phyloP scores from a whole-genome alignment of 2,113 vertebrate species.

The Scalopus aquaticus region DNA sequence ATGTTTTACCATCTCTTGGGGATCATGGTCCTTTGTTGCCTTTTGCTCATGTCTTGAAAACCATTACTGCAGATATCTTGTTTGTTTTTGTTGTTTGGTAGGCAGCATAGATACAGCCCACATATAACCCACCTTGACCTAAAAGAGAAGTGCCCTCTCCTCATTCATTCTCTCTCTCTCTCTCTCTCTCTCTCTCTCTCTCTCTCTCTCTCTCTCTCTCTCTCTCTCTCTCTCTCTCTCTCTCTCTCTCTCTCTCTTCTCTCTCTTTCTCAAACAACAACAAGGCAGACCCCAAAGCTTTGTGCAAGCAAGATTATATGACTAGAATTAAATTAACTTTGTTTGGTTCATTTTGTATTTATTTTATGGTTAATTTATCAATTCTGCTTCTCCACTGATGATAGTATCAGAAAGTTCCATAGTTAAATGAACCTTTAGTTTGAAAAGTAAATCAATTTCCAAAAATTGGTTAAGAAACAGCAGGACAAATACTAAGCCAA shows the following conservation, averaged over 20 bases:
- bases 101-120: not conserved
- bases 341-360: not conserved
- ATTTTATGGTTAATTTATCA: conserved; percentile 29
- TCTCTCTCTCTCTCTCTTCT: too few relatives aligned
- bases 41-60: not conserved
- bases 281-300: not conserved
- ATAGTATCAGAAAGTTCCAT: not conserved
- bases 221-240: too few relatives aligned
- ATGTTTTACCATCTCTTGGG: not conserved
- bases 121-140: not conserved
- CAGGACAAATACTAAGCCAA: not conserved
- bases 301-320: not conserved
- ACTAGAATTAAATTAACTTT: not conserved
- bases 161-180: too few relatives aligned
- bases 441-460: not conserved
- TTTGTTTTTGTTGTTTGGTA: not conserved
- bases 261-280: not conserved
- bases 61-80: not conserved
- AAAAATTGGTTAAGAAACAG: not conserved
- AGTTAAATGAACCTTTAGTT: not conserved
- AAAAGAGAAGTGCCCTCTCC: not conserved
- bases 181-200: too few relatives aligned
- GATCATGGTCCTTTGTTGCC: not conserved
- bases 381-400: not conserved
- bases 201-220: too few relatives aligned